Conservation (phyloP, 2,113 vertebrate species). For the Myotis davidii region DNA sequence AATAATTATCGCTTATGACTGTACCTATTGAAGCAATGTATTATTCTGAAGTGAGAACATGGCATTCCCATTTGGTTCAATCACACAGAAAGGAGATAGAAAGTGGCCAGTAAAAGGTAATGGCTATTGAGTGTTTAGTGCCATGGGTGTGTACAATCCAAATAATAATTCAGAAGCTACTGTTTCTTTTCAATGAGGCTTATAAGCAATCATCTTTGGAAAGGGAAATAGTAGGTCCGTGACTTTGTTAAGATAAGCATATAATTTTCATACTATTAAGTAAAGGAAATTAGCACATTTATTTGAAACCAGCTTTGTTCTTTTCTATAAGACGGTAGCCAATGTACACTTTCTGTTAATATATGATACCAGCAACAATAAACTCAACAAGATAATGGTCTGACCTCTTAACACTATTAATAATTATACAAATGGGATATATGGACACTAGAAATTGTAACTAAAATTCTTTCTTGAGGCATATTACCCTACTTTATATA, state of each 20-base stretch:
- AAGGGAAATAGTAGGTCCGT: not conserved
- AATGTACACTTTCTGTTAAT: not conserved
- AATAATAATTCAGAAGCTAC: constrained; percentile 53
- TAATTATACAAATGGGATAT: not conserved
- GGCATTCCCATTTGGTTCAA: constrained; percentile 29
- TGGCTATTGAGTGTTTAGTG: not conserved
- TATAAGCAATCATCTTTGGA: not conserved
- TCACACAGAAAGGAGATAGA: not conserved
- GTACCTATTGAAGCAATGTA: not conserved
- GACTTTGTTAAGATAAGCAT: not conserved
- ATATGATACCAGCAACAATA: not conserved
- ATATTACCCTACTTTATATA: not conserved
- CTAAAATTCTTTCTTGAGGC: not conserved
- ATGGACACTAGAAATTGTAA: not conserved
- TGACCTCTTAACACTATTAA: not conserved
- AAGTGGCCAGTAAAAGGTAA: not conserved
- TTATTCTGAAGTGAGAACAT: not conserved
- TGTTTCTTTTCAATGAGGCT: not conserved
- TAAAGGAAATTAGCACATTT: constrained; percentile 7
- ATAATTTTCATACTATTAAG: not conserved
- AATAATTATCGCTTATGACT: constrained; percentile 26
- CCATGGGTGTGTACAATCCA: not conserved
- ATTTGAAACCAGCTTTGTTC: constrained; percentile 26
- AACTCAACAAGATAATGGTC: not conserved
- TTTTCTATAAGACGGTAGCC: not conserved